Evolutionary conservation across 37 sponge, comb jelly and placozoan genomes (phyloP).

Genomic region (Lycopodina hypogea): DNA sequence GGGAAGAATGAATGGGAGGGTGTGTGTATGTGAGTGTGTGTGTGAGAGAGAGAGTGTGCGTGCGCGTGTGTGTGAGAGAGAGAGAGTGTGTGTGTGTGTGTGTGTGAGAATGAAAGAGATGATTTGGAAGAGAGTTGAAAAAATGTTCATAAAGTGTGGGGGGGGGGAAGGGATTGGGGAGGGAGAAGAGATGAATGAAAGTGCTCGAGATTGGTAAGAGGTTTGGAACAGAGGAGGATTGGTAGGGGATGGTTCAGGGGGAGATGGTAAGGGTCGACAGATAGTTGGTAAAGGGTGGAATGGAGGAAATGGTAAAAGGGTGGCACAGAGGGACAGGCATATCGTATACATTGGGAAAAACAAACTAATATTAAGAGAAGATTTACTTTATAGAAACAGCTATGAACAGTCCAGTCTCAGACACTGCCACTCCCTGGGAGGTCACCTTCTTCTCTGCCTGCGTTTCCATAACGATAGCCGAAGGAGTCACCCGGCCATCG

Average conservation of each 20-base stretch:
- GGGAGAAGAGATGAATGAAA: background rate
- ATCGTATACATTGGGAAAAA: too few relatives aligned
- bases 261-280: background rate
- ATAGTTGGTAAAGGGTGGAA: background rate
- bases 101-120: too few relatives aligned
- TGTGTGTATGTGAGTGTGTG: too few relatives aligned
- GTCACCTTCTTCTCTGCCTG: background rate
- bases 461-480: conserved; percentile 1
- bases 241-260: background rate
- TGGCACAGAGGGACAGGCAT: background rate
- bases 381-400: conserved; percentile 14
- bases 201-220: background rate
- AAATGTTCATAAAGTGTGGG: too few relatives aligned
- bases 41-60: too few relatives aligned
- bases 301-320: background rate
- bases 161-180: background rate
- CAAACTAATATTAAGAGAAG: background rate
- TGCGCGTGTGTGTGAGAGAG: too few relatives aligned
- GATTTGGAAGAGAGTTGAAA: too few relatives aligned
- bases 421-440: conserved; percentile 22
- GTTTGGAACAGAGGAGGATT: background rate
- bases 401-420: conserved; percentile 8
- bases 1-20: too few relatives aligned
- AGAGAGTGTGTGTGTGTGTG: too few relatives aligned
- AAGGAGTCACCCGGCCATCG: conserved; percentile 21